These are phyloP conservation scores for Chloropsis hardwickii DNA, from an alignment of 2,113 vertebrate species.

Conservation along the genomic window DNA sequence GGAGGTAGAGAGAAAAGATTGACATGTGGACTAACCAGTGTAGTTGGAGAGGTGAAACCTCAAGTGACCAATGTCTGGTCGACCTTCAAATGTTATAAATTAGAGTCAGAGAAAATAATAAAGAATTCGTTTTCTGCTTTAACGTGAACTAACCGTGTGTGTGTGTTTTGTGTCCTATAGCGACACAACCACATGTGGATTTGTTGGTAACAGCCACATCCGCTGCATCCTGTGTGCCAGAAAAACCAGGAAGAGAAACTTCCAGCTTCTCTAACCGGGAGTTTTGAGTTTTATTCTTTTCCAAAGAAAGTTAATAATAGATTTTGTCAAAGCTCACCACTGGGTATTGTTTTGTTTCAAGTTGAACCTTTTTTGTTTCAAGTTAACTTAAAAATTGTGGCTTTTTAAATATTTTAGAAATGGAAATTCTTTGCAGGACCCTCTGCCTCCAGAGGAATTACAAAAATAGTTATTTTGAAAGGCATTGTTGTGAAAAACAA, in stretches of 20 bases:
- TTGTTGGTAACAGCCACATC: background rate
- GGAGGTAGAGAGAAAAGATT: too few species aligned
- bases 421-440: background rate
- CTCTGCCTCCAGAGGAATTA: background rate
- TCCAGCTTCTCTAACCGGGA: background rate
- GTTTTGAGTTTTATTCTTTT: background rate
- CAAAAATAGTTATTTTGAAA: constrained; percentile 10
- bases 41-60: too few species aligned
- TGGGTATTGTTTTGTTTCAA: background rate
- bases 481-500: background rate
- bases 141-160: too few species aligned
- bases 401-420: background rate
- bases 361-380: background rate
- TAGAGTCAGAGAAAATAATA: too few species aligned
- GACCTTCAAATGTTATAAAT: too few species aligned
- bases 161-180: too few species aligned
- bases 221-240: background rate
- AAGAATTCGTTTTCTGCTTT: too few species aligned
- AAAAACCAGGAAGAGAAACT: background rate
- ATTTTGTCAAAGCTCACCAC: background rate
- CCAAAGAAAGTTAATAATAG: background rate
- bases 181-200: fast-evolving
- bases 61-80: too few species aligned
- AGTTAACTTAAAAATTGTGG: background rate
- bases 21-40: too few species aligned